Percentiles rank a stretch among this genome's conserved stretches.
Evolutionary conservation across 1,140 invertebrate genomes (phyloP).

Genomic region (Drosophila teissieri): DNA sequence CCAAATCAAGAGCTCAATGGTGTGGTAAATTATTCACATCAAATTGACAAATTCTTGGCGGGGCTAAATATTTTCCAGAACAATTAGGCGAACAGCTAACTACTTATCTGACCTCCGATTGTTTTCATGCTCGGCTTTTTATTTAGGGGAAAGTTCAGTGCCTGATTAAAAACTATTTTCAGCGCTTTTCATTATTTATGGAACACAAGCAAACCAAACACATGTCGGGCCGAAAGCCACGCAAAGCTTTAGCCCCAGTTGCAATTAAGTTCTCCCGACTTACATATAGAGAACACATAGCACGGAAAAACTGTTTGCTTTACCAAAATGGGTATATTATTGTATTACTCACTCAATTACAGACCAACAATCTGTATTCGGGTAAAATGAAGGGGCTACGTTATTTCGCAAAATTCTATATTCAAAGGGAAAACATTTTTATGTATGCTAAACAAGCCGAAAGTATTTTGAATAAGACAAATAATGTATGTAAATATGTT

Average conservation of each 20-base stretch:
- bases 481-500: no score
- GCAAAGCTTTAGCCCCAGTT: not conserved
- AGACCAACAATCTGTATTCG: no score
- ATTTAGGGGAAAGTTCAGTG: constrained; percentile 1
- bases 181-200: constrained; percentile 62
- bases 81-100: constrained; percentile 54
- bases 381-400: no score
- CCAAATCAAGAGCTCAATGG: constrained; percentile 15
- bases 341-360: no score
- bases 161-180: constrained; percentile 22
- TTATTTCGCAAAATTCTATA: not conserved
- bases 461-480: no score
- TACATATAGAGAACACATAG: not conserved
- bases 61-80: constrained; percentile 27
- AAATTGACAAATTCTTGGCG: constrained; percentile 24
- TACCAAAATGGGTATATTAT: not conserved
- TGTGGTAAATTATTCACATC: constrained; percentile 55
- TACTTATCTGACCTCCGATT: constrained; percentile 31
- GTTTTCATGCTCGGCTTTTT: constrained; percentile 36
- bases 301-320: not conserved
- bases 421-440: no score
- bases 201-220: constrained; percentile 9
- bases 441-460: no score
- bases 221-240: constrained; percentile 23
- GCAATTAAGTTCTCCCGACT: not conserved